A percentile compares a stretch with the other conserved stretches of the same genome.
Conservation (phyloP, 2,797 vertebrate genomes). For the Setipinna tenuifilis region DNA sequence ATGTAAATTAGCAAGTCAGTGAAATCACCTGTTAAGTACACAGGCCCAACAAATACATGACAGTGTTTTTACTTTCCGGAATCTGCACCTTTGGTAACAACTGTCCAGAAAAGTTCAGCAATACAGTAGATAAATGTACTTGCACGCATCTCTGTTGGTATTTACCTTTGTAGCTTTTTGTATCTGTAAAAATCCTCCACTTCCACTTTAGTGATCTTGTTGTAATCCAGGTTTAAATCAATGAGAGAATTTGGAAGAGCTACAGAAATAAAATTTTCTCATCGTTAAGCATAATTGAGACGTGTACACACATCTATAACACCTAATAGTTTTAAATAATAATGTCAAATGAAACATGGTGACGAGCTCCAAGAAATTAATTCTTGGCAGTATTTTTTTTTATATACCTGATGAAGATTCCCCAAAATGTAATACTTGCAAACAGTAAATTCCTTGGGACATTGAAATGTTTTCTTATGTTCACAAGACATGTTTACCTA, state of each 20-base stretch:
- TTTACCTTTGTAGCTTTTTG: slow-evolving; percentile 90
- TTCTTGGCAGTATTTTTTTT: not conserved
- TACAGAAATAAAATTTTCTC: slow-evolving; percentile 52
- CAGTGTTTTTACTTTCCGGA: no score
- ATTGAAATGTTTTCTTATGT: no score
- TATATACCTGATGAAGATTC: no score
- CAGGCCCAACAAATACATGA: no score
- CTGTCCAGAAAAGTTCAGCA: not conserved
- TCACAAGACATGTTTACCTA: not conserved
- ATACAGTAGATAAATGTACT: not conserved
- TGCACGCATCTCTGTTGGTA: not conserved
- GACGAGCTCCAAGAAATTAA: not conserved
- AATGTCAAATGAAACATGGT: not conserved
- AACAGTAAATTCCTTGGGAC: no score
- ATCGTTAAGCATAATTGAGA: not conserved
- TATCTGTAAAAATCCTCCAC: slow-evolving; percentile 92
- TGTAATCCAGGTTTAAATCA: slow-evolving; percentile 93
- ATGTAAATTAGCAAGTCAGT: no score
- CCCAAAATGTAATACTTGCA: no score
- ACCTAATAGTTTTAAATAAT: not conserved
- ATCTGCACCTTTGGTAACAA: not conserved
- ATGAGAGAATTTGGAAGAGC: slow-evolving; percentile 84
- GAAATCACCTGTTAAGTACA: no score
- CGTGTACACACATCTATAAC: not conserved
- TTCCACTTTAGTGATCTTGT: slow-evolving; percentile 91